phyloP scores from a whole-genome alignment of 2,113 vertebrate species.

The Microcebus ravelobensis region DNA sequence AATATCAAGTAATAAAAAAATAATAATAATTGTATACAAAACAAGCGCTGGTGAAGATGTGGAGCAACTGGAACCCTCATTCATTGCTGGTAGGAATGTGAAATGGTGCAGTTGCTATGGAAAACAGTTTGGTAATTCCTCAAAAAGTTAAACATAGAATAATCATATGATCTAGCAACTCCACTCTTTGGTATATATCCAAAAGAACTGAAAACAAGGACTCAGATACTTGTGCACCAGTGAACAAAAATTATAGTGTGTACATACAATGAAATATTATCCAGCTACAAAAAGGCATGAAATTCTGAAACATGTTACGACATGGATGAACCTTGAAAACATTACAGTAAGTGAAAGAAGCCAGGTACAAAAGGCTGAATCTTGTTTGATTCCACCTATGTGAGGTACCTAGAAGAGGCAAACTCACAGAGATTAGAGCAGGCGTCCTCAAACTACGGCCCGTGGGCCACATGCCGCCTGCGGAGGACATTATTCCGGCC shows the following conservation, averaged over 20 bases:
- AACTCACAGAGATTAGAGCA: not conserved
- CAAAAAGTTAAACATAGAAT: no score
- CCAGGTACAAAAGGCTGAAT: slow-evolving; percentile 3
- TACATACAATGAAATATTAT: not conserved
- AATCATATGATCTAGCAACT: not conserved
- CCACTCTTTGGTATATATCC: not conserved
- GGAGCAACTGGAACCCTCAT: no score
- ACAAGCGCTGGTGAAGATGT: no score
- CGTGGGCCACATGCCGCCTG: no score
- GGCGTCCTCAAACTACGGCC: no score
- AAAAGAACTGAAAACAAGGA: not conserved
- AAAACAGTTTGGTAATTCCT: no score
- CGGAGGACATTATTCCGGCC: no score
- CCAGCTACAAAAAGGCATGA: not conserved
- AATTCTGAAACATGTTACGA: slow-evolving; percentile 16
- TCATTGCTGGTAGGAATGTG: no score
- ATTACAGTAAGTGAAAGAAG: slow-evolving; percentile 20
- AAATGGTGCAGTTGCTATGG: no score
- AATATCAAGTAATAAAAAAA: no score
- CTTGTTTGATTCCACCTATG: not conserved
- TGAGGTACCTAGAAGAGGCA: not conserved
- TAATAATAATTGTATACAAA: no score
- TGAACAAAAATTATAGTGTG: not conserved
- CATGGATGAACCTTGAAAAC: not conserved
- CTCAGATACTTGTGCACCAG: not conserved